Conservation (phyloP, 2,797 vertebrate genomes). For the Microctenopoma steveboyesi region DNA sequence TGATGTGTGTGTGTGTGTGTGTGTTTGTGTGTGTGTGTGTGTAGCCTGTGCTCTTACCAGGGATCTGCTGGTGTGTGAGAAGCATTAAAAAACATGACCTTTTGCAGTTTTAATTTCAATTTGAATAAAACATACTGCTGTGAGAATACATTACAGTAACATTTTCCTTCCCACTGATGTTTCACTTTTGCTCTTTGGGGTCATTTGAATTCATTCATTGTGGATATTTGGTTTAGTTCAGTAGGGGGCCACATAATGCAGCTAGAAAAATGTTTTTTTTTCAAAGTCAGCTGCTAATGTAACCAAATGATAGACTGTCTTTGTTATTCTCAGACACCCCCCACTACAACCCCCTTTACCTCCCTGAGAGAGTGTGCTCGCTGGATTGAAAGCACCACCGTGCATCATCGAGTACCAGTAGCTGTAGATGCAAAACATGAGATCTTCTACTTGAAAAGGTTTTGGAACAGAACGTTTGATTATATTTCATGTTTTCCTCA, state of each 20-base stretch:
- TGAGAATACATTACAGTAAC: slow-evolving; percentile 37
- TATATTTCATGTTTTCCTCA: neutral
- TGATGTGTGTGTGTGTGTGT: neutral
- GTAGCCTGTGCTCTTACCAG: neutral
- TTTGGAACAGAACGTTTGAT: neutral
- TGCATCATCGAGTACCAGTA: neutral
- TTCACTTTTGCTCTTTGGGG: slow-evolving; percentile 9
- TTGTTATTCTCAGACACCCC: slow-evolving; percentile 18
- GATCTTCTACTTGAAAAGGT: neutral
- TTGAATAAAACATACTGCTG: slow-evolving; percentile 46
- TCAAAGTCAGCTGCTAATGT: slow-evolving; percentile 38
- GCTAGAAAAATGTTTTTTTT: neutral
- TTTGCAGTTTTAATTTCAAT: slow-evolving; percentile 32
- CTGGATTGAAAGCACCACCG: slow-evolving; percentile 4
- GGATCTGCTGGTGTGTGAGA: neutral
- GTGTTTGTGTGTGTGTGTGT: too few relatives aligned
- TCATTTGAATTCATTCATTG: slow-evolving; percentile 36
- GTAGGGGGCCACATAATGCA: slow-evolving; percentile 15
- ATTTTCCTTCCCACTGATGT: slow-evolving; percentile 14
- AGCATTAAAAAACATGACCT: slow-evolving; percentile 26
- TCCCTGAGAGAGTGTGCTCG: slow-evolving; percentile 36
- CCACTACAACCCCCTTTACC: slow-evolving; percentile 5
- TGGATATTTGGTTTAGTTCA: slow-evolving; percentile 36
- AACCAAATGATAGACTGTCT: slow-evolving; percentile 34
- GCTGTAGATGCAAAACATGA: slow-evolving; percentile 2